phyloP scores from a whole-genome alignment of 1,140 invertebrate genomes.

The Ceratitis capitata region DNA sequence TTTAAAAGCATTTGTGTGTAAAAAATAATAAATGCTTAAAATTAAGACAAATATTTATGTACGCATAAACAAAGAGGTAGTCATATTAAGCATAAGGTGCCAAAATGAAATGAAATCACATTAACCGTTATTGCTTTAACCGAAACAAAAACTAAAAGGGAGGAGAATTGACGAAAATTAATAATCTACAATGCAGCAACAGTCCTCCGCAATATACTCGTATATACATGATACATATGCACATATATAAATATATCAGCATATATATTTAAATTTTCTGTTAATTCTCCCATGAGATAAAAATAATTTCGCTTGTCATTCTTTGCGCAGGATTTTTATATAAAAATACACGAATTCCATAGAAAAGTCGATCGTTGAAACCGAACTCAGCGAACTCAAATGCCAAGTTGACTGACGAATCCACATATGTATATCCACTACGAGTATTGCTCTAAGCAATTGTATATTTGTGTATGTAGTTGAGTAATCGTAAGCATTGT shows the following conservation, averaged over 20 bases:
- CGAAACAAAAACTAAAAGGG: background rate
- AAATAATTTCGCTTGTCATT: too few species aligned
- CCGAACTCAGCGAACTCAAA: background rate
- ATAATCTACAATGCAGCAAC: too few species aligned
- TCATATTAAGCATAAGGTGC: background rate
- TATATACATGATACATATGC: background rate
- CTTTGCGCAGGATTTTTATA: too few species aligned
- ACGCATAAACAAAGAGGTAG: background rate
- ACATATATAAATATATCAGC: background rate
- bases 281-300: too few species aligned
- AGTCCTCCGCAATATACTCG: too few species aligned
- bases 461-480: too few species aligned
- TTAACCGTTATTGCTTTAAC: background rate
- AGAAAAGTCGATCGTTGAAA: background rate
- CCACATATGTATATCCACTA: background rate
- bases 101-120: background rate
- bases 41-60: background rate
- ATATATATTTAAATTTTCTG: too few species aligned
- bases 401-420: background rate
- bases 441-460: background rate
- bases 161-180: too few species aligned
- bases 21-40: too few species aligned
- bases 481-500: too few species aligned
- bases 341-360: too few species aligned
- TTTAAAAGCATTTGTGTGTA: background rate